phyloP scores from a whole-genome alignment of 1,140 invertebrate genomes.

The Lordiphosa stackelbergi region DNA sequence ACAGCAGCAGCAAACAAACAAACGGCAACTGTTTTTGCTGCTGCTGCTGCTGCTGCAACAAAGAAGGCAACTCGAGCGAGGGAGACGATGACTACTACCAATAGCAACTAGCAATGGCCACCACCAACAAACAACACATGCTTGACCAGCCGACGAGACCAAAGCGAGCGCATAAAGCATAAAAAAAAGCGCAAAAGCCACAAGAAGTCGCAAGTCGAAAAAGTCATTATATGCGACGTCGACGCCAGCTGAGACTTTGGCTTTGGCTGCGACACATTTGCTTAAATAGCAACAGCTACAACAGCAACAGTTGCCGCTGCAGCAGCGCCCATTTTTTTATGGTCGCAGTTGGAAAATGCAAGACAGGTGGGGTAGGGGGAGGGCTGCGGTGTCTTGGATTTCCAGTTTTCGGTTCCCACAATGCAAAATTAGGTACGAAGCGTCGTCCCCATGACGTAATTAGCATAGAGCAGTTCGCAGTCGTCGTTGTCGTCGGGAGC shows the following conservation, averaged over 20 bases:
- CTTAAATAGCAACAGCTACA: constrained; percentile 62
- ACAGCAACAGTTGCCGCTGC: constrained; percentile 37
- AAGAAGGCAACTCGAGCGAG: constrained; percentile 32
- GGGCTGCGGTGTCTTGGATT: constrained; percentile 63
- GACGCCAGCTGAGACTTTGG: constrained; percentile 51
- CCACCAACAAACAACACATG: constrained; percentile 30
- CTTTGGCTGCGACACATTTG: constrained; percentile 74
- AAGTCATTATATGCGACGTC: constrained; percentile 67
- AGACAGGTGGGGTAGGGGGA: constrained; percentile 11
- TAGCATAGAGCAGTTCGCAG: constrained; percentile 73
- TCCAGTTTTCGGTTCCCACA: constrained; percentile 77
- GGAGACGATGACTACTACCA: constrained; percentile 3
- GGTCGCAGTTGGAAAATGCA: constrained; percentile 59
- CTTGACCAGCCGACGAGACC: constrained; percentile 59
- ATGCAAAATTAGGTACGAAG: constrained; percentile 76
- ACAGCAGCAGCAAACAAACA: constrained; percentile 47
- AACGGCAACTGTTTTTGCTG: constrained; percentile 55
- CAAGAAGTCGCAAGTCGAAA: constrained; percentile 63
- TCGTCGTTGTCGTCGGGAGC: constrained; percentile 58
- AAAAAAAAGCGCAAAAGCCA: constrained; percentile 66
- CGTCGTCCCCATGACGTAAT: constrained; percentile 77
- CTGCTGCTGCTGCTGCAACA: constrained; percentile 37
- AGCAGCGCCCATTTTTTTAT: constrained; percentile 53
- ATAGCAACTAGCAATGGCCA: constrained; percentile 43
- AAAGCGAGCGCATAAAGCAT: constrained; percentile 70